Conservation (phyloP, 2,888 invertebrate genomes). For the Nemotelus pantherinus region DNA sequence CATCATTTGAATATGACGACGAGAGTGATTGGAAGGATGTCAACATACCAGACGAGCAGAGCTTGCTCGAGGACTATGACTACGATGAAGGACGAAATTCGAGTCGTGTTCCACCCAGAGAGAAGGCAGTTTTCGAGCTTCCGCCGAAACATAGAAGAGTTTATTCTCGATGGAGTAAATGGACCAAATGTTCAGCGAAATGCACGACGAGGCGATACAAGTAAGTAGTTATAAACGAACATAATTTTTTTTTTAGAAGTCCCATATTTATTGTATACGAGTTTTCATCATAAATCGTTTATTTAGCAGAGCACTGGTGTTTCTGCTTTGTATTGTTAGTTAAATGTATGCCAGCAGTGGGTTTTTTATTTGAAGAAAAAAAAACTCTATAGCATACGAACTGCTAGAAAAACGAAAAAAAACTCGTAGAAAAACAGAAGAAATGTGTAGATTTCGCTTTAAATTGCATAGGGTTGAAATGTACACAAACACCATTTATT, state of each 20-base stretch:
- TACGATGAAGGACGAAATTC: conserved; percentile 39
- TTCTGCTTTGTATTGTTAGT: no score
- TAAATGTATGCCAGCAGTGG: no score
- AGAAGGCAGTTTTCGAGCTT: conserved; percentile 60
- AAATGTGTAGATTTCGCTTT: no score
- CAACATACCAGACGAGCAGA: conserved; percentile 48
- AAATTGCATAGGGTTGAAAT: no score
- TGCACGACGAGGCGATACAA: conserved; percentile 83
- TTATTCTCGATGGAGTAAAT: conserved; percentile 83
- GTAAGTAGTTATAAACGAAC: conserved; percentile 63
- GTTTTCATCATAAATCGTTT: no score
- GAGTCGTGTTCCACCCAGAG: conserved; percentile 53
- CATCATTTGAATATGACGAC: conserved; percentile 35
- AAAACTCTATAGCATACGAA: no score
- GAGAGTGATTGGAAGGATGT: conserved; percentile 11
- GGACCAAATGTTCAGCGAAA: conserved; percentile 82
- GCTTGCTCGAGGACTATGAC: conserved; percentile 47
- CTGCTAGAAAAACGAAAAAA: no score
- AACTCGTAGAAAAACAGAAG: no score
- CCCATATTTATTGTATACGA: no score
- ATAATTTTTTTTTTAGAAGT: background rate
- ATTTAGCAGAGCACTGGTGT: no score
- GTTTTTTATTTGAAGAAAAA: no score
- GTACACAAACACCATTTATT: no score
- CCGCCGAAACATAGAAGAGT: conserved; percentile 63